Percentiles rank a stretch among this genome's conserved stretches.
Conservation (phyloP, 2,888 invertebrate species). For the Hipparchia semele region DNA sequence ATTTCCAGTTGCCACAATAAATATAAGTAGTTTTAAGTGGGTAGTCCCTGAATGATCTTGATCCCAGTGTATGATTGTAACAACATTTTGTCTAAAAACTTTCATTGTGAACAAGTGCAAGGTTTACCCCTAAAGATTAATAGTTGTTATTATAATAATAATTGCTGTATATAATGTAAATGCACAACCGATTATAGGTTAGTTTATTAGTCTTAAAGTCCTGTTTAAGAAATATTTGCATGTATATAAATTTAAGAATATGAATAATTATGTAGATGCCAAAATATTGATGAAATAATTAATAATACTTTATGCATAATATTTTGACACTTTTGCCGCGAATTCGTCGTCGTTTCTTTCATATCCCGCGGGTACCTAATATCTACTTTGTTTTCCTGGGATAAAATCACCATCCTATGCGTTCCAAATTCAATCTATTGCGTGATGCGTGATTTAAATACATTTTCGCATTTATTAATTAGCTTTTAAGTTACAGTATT, state of each 20-base stretch:
- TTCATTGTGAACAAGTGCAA: neutral
- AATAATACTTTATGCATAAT: constrained; percentile 25
- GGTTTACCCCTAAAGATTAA: neutral
- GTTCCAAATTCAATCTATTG: too few relatives aligned
- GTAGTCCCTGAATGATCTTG: too few relatives aligned
- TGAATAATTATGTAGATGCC: constrained; percentile 32
- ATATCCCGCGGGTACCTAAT: neutral
- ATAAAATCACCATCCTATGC: too few relatives aligned
- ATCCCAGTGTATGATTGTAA: neutral
- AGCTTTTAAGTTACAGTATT: constrained; percentile 1
- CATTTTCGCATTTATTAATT: too few relatives aligned
- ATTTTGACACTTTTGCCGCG: too few relatives aligned
- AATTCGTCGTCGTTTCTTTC: constrained; percentile 3
- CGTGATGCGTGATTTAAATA: too few relatives aligned
- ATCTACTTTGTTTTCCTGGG: too few relatives aligned
- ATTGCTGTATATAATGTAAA: constrained; percentile 57
- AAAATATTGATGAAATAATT: constrained; percentile 36
- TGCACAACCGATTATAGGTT: constrained; percentile 44
- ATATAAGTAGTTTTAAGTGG: too few relatives aligned
- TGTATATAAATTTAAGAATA: constrained; percentile 21
- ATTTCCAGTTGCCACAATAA: too few relatives aligned
- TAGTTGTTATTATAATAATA: constrained; percentile 30
- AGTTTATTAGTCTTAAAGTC: constrained; percentile 36
- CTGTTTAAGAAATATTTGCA: constrained; percentile 26
- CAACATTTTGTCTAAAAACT: neutral